A percentile compares a stretch with the other conserved stretches of the same genome.
These are phyloP conservation scores for Callospermophilus lateralis DNA, from an alignment of 2,113 vertebrate species.

Conservation along the genomic window DNA sequence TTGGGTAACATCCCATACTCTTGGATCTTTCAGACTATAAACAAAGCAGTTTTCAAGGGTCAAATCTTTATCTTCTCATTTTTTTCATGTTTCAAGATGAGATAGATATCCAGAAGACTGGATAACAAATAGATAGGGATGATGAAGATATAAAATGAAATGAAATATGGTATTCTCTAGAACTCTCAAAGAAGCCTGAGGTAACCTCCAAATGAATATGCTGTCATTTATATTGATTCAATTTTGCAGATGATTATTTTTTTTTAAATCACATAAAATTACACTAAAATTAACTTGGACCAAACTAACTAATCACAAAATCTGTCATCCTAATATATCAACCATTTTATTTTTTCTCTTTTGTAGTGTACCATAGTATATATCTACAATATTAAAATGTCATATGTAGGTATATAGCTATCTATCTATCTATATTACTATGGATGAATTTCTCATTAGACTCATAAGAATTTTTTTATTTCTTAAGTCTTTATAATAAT, in stretches of 20 bases:
- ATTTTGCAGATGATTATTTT: neutral
- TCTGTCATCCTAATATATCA: neutral
- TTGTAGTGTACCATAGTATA: neutral
- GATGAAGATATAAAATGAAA: neutral
- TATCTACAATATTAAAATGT: neutral
- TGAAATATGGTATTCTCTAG: neutral
- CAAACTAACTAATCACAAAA: neutral
- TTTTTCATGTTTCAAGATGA: neutral
- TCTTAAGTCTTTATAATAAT: constrained; percentile 15
- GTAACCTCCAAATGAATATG: neutral
- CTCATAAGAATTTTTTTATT: neutral
- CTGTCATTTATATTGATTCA: neutral
- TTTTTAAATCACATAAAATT: neutral
- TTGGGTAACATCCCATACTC: neutral
- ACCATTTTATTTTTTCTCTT: neutral
- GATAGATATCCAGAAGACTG: neutral
- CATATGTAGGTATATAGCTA: neutral
- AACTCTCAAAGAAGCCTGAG: neutral
- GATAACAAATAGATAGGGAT: neutral
- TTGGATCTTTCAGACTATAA: neutral
- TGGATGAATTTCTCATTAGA: neutral
- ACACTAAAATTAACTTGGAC: neutral
- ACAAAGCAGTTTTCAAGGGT: neutral
- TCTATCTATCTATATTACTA: neutral
- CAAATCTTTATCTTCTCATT: neutral